Base-by-base conservation (phyloP, 2,888 invertebrate genomes). In the Liopterus haemorrhoidalis region DNA sequence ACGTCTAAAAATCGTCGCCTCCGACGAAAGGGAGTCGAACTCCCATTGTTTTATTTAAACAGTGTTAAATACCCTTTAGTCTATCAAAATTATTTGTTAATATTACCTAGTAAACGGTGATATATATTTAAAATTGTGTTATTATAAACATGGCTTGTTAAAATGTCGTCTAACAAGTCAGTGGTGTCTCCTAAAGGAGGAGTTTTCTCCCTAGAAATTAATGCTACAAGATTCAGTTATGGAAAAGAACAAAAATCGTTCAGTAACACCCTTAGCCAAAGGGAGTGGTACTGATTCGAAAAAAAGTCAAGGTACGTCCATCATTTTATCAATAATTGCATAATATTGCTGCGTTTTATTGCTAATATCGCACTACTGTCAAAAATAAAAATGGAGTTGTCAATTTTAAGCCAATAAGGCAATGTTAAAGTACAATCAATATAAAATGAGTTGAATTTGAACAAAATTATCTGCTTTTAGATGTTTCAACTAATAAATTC, bases 101-200 rank as follows among this genome's bases (percentile, higher is more conserved):
- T 28, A 57, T 62, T 59, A 56, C 59, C 60, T 54, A 61, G 57
- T 54, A 63, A 58, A 60, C 57, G 59, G 57, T 57, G 63, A 66
- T 73, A 73, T 75, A 70, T 73, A 70, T 69, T 73, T 73, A n/a
- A n/a, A n/a, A n/a, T 69, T 71, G 68, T 70, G 68, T 67, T 65
- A 68, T 68, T 61, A 74, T 71, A 77, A 82, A 81, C 80, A 84
- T 83, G 83, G 83, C 82, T 79, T 81, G 78, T 76, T 84, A 81
- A 81, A 76, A 85, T 85, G 85, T 82, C 79, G 79, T 73, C 74
- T 70, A 70, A 77, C 76, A 77, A 78, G 71, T 71, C 74, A 74
- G 68, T 70, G 70, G 72, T 73, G 70, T 78, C 82, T 81, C 82
- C 82, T 74, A 71, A 77, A 77, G 83, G 82, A 75, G 76, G 74